These are phyloP conservation scores for human (Homo sapiens) DNA, from an alignment of 2,113 vertebrate species.

Conservation along the genomic window GRCh38 chr15:66647001-66647500, in stretches of 20 bases:
- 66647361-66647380: background rate
- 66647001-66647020: background rate
- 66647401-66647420: slow-evolving; percentile 29
- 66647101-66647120: background rate
- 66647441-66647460: slow-evolving; percentile 47
- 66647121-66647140: background rate
- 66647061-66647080: background rate
- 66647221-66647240: background rate
- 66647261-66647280: background rate
- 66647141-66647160: background rate
- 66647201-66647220: background rate
- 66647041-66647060: background rate
- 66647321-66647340: background rate
- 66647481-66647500: slow-evolving; percentile 69
- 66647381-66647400: background rate
- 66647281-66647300: background rate
- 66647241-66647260: background rate
- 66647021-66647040: background rate
- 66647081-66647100: background rate
- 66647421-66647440: slow-evolving; percentile 67
- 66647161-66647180: background rate
- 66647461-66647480: slow-evolving; percentile 25
- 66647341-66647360: background rate
- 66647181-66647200: background rate
- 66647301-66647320: background rate